Base-by-base conservation (phyloP, 2,797 vertebrate genomes). In the Poecilia gillii region DNA sequence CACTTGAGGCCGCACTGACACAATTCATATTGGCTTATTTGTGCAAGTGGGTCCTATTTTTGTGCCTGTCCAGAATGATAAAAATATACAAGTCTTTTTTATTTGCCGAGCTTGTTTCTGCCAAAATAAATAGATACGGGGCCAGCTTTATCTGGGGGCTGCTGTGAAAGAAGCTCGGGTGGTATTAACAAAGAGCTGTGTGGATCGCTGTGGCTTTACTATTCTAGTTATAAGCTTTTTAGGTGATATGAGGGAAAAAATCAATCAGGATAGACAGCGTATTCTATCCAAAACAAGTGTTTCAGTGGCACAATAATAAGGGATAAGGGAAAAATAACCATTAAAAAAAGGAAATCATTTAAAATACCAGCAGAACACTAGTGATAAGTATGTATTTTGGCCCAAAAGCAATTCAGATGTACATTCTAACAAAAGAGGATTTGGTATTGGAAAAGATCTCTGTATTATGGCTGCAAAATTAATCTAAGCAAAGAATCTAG, bases 11-110 rank as follows among this genome's bases (percentile, higher is more conserved):
- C 59, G 55, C 84, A 79, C 83, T 79, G 83, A 93, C 90, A 90
- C 88, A 86, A 84, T 87, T 93, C 89, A 91, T 93, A 92, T 94
- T 90, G 86, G 83, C 90, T 91, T 90, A 87, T 96, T 94, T 94
- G 91, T 93, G 88, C 89, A 89, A 91, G 85, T 87, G 74, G 79
- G 78, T 87, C 73, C 89, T 77, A 91, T 93, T 92, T 76, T 89
- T 91, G 90, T 90, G 90, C 81, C 92, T 93, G 94, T 95, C 94
- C 85, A 89, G 87, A 95, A 93, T 93, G 94, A 96, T 95, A 92
- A 89, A 92, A 90, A 92, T 84, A 89, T 89, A 94, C 90, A 94
- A 88, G 89, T 90, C 85, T 90, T 90, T 91, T 41, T 93, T 92
- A 93, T 92, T 93, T 94, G 86, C 82, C n/a, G 72, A 73, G 88